phyloP scores from a whole-genome alignment of 2,888 invertebrate species.

The Chrysomela aeneicollis region DNA sequence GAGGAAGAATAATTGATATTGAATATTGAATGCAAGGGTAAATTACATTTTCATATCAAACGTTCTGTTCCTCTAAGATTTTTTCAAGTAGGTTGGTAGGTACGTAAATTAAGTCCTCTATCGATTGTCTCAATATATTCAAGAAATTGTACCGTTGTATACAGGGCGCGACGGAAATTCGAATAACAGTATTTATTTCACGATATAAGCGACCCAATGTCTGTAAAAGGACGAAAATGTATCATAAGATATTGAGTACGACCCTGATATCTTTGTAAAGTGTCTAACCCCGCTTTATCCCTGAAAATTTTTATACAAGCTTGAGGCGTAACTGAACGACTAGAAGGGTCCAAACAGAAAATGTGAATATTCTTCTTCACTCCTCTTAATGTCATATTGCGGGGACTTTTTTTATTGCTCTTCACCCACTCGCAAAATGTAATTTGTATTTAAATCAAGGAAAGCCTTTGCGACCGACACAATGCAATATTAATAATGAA shows the following conservation, averaged over 20 bases:
- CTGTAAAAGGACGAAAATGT: not conserved
- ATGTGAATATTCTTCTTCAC: conserved; percentile 50
- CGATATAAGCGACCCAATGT: too few relatives aligned
- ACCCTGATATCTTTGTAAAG: not conserved
- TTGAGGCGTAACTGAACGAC: conserved; percentile 11
- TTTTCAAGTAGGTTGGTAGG: too few relatives aligned
- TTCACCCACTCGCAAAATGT: conserved; percentile 50
- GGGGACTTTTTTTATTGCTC: conserved; percentile 52
- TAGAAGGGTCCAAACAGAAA: conserved; percentile 40
- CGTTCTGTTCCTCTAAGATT: too few relatives aligned
- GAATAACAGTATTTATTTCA: too few relatives aligned
- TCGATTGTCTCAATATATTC: too few relatives aligned
- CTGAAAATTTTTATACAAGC: conserved; percentile 14
- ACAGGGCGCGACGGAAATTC: too few relatives aligned
- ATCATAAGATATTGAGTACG: not conserved
- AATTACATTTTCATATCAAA: too few relatives aligned
- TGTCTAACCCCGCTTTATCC: conserved; percentile 2
- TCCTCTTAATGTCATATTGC: conserved; percentile 52
- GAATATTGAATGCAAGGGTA: too few relatives aligned
- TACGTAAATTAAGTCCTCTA: too few relatives aligned
- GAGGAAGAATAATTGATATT: too few relatives aligned
- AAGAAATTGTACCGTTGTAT: too few relatives aligned
- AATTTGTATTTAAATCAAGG: conserved; percentile 55
- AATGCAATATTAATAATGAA: too few relatives aligned
- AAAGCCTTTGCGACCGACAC: conserved; percentile 15